Conservation (phyloP, 2,113 vertebrate species). For the Corydoras maculifer region DNA sequence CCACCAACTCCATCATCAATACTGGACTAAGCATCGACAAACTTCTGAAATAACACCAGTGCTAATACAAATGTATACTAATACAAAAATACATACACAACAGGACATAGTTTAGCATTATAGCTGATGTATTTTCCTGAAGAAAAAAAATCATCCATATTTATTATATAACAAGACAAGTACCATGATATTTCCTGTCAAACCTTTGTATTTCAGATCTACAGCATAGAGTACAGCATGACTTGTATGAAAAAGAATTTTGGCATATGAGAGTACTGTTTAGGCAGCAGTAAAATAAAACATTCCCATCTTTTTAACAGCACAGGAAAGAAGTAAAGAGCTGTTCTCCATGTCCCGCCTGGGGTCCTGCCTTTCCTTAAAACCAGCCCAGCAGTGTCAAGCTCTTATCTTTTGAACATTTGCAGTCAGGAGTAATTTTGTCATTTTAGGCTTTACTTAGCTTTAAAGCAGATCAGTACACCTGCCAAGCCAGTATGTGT, state of each 20-base stretch:
- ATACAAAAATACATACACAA: too few species aligned
- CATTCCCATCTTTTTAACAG: background rate
- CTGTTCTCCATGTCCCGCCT: slow-evolving; percentile 11
- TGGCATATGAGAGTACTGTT: too few species aligned
- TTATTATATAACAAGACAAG: background rate
- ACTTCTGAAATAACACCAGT: too few species aligned
- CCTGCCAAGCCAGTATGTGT: slow-evolving; percentile 34
- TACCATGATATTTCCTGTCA: slow-evolving; percentile 2
- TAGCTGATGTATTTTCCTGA: too few species aligned
- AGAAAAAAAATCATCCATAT: background rate
- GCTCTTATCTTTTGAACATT: background rate
- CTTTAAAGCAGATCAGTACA: slow-evolving; percentile 20
- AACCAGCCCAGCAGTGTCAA: slow-evolving; percentile 12
- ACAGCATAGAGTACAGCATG: too few species aligned
- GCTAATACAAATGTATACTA: too few species aligned
- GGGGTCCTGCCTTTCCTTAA: slow-evolving; percentile 26
- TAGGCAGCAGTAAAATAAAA: background rate
- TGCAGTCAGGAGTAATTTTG: slow-evolving; percentile 33
- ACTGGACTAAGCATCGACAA: too few species aligned
- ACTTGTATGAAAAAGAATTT: too few species aligned
- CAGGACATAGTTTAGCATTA: too few species aligned
- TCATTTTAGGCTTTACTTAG: slow-evolving; percentile 18
- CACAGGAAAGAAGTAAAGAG: background rate
- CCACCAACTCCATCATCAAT: too few species aligned
- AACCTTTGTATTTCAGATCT: background rate